These are phyloP conservation scores for Spongia lamella DNA, from an alignment of 37 sponge, comb jelly and placozoan species.

Conservation along the genomic window DNA sequence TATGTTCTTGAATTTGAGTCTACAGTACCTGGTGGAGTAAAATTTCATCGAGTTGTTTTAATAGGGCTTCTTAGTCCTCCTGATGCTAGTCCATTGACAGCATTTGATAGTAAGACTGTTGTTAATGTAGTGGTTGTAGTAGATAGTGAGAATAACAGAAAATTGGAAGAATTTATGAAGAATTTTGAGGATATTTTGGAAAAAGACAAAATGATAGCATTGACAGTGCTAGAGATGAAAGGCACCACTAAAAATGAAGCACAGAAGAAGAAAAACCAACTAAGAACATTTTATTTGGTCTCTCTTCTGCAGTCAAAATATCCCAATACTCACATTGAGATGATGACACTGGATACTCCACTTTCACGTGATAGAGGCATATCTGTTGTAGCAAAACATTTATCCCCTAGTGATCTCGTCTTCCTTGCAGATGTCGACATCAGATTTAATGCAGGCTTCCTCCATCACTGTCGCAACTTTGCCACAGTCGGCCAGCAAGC, in stretches of 20 bases:
- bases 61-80: constrained; percentile 15
- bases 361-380: constrained; percentile 21
- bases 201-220: constrained; percentile 14
- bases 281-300: not conserved
- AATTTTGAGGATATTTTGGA: constrained; percentile 7
- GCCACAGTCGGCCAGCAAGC: constrained; percentile 40
- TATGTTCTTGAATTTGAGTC: constrained; percentile 53
- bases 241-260: not conserved
- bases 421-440: constrained; percentile 33
- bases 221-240: constrained; percentile 39
- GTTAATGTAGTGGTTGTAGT: constrained; percentile 19
- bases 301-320: constrained; percentile 7
- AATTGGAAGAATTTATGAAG: constrained; percentile 26
- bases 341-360: constrained; percentile 12
- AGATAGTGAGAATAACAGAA: not conserved
- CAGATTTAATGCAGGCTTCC: constrained; percentile 19
- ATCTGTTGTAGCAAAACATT: constrained; percentile 7
- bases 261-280: not conserved
- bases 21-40: not conserved
- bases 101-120: not conserved
- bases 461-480: constrained; percentile 32
- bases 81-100: constrained; percentile 17
- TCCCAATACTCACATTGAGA: not conserved
- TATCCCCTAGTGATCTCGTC: constrained; percentile 22
- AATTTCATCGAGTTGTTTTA: constrained; percentile 5